Conservation (phyloP, 2,797 vertebrate genomes). For the Gobionotothen gibberifrons region DNA sequence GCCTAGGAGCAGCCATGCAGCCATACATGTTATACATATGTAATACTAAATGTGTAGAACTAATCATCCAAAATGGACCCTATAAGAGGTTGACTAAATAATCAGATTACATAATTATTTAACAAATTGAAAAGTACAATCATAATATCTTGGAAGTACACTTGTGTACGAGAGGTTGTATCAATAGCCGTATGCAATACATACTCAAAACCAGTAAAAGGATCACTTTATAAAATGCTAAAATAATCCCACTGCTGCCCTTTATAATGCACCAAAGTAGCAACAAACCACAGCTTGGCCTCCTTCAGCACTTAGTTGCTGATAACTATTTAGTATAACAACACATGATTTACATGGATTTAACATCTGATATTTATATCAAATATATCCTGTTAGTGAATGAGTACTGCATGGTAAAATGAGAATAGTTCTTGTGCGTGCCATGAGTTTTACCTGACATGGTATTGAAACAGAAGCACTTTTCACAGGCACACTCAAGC, state of each 20-base stretch:
- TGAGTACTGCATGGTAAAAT: constrained; percentile 5
- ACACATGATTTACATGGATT: neutral
- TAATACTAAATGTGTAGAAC: neutral
- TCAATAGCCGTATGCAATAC: neutral
- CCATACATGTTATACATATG: neutral
- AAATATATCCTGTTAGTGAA: neutral
- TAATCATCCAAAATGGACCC: neutral
- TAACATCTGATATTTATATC: neutral
- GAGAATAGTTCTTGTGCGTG: constrained; percentile 18
- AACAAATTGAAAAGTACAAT: neutral
- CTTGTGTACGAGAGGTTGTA: neutral
- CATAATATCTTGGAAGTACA: neutral
- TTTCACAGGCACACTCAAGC: constrained; percentile 82
- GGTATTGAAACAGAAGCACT: constrained; percentile 68
- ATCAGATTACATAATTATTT: neutral
- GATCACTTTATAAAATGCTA: neutral
- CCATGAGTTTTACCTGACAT: constrained; percentile 58
- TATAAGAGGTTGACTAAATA: neutral
- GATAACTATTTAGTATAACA: neutral
- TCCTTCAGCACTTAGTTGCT: neutral
- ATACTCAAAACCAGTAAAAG: constrained; percentile 1
- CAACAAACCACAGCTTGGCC: neutral
- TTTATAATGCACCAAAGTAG: neutral
- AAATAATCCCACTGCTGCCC: neutral
- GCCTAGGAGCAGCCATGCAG: neutral